A percentile compares a stretch with the other conserved stretches of the same genome.
These are phyloP conservation scores for Pocillopora damicornis DNA, from an alignment of 64 coral and sea anemone species.

Conservation along the genomic window DNA sequence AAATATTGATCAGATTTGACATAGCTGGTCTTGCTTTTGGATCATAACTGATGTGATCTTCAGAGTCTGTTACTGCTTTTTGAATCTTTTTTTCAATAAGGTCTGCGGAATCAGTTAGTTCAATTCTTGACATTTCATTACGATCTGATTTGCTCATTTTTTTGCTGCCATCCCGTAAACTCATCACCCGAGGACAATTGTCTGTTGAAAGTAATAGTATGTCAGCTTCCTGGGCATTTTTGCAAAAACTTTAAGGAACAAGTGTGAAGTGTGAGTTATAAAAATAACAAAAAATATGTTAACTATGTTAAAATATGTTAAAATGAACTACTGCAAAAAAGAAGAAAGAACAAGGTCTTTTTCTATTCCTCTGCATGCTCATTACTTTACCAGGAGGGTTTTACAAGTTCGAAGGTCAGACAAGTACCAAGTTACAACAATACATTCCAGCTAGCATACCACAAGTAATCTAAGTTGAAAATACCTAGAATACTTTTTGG, in stretches of 20 bases:
- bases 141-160: constrained; percentile 94
- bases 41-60: constrained; percentile 76
- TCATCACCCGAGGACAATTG: constrained; percentile 71
- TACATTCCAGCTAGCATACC: too few species aligned
- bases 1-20: constrained; percentile 77
- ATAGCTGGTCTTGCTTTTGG: constrained; percentile 62
- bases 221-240: too few species aligned
- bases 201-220: constrained; percentile 14
- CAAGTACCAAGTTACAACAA: too few species aligned
- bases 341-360: too few species aligned
- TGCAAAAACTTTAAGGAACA: too few species aligned
- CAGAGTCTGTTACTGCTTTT: constrained; percentile 78
- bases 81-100: constrained; percentile 62
- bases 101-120: constrained; percentile 56
- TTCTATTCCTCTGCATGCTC: too few species aligned
- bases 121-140: constrained; percentile 56
- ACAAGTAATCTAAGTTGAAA: neutral
- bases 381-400: too few species aligned
- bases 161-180: constrained; percentile 61
- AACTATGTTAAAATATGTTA: too few species aligned
- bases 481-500: constrained; percentile 72
- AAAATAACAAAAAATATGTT: too few species aligned
- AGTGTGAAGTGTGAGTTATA: too few species aligned
- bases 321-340: too few species aligned
- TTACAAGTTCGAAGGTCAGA: too few species aligned